Base-by-base conservation (phyloP, 2,113 vertebrate species). In the Chamaetylas fuelleborni region DNA sequence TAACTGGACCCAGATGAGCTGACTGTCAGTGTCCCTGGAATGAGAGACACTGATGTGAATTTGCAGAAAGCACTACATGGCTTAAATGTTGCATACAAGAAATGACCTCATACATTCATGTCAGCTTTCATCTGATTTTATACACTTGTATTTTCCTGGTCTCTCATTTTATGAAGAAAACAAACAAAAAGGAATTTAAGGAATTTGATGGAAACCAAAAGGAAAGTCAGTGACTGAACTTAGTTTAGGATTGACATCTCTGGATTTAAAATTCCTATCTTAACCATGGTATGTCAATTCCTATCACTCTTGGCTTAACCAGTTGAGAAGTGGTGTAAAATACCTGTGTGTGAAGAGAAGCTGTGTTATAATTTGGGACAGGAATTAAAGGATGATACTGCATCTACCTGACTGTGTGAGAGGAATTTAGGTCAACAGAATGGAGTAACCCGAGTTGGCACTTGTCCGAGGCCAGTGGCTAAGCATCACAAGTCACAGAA, bases 401-500 rank as follows among this genome's bases (percentile, higher is more conserved):
- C 90, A 81, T 81, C 88, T 67, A 50, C 69, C 80, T 95, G 80
- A 61, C 86, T 94, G 67, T 80, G 36, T 38, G 53, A 71, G 80
- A 84, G 80, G 90, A 97, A 96, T 94, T 86, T 95, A 93, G 95
- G 95, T 96, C 95, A 96, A 81, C 88, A 93, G 90, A 94, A 93
- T 90, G 95, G 86, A 96, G 96, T 92, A 95, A 95, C 86, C 86
- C 65, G 0, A 79, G 76, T 58, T 96, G 96, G 95, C 90, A 31
- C 36, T 78, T 61, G 60, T 81, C 94, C 48, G 5, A 93, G 85
- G 65, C 86, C 50, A 70, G 40, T 74, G 56, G 93, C 83, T 94
- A 92, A 95, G 48, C 76, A 88, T 88, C 92, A 81, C 90, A 95
- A 95, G 36, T 90, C 80, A 56, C 56, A 84, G 65, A 94, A 90